Evolutionary conservation across 92 coral and sea anemone species (phyloP).

Genomic region (Epizoanthus scotinus): DNA sequence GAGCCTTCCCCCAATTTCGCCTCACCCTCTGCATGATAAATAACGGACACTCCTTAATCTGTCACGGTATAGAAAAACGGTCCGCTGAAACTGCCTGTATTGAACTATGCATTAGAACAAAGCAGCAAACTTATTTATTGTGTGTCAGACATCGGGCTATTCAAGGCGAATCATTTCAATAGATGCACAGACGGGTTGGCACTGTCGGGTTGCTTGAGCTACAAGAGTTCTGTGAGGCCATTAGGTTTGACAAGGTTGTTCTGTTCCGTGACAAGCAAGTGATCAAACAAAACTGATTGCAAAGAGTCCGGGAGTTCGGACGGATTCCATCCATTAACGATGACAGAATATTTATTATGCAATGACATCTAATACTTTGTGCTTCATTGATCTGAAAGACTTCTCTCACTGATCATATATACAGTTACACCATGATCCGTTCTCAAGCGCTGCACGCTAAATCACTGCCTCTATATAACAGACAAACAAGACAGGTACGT

Average conservation of each 20-base stretch:
- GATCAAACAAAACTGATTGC: slow-evolving; percentile 12
- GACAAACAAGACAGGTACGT: slow-evolving; percentile 32
- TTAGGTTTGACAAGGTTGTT: slow-evolving; percentile 28
- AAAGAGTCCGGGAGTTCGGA: slow-evolving; percentile 7
- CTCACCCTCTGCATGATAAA: too few relatives aligned
- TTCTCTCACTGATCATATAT: slow-evolving; percentile 23
- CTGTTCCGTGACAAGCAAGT: slow-evolving; percentile 15
- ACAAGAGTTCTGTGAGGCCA: background rate
- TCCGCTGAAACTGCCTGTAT: too few relatives aligned
- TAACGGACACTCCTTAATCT: too few relatives aligned
- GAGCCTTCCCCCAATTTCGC: too few relatives aligned
- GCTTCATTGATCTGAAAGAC: slow-evolving; percentile 16
- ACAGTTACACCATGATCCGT: slow-evolving; percentile 24
- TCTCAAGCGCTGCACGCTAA: slow-evolving; percentile 22
- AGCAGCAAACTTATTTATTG: background rate
- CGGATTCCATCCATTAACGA: slow-evolving; percentile 35
- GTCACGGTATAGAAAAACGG: too few relatives aligned
- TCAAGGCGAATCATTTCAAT: background rate
- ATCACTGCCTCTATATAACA: slow-evolving; percentile 19
- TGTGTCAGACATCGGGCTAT: background rate
- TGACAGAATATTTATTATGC: slow-evolving; percentile 36
- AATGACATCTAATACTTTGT: slow-evolving; percentile 24
- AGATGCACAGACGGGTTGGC: background rate
- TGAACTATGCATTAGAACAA: too few relatives aligned
- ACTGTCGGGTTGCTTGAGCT: background rate